Conservation (phyloP, 2,797 vertebrate genomes). For the Poeciliopsis gracilis region DNA sequence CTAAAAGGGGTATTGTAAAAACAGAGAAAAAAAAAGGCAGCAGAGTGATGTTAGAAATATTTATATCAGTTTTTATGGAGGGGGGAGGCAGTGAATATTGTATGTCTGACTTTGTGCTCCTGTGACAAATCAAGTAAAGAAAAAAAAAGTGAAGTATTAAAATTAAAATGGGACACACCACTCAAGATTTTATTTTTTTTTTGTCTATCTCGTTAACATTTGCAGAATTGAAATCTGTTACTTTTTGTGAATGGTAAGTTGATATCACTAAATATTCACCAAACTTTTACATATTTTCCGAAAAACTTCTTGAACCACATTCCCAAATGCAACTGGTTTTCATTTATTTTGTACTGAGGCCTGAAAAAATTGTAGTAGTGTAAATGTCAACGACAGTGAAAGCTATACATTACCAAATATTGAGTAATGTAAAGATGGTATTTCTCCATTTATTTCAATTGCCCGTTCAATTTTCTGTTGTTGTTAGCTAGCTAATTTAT, state of each 20-base stretch:
- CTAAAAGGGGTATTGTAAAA: conserved; percentile 56
- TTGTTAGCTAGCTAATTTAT: not conserved
- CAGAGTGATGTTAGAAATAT: conserved; percentile 64
- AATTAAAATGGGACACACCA: conserved; percentile 65
- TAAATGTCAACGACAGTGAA: conserved; percentile 6
- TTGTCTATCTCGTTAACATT: conserved; percentile 30
- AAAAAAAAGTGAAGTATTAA: conserved; percentile 40
- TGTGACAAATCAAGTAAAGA: conserved; percentile 53
- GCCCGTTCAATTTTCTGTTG: not conserved
- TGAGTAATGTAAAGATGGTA: not conserved
- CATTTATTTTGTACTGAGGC: conserved; percentile 13
- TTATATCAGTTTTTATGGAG: conserved; percentile 69
- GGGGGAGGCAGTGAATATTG: conserved; percentile 4
- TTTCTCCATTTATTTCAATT: not conserved
- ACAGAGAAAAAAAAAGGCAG: conserved; percentile 23
- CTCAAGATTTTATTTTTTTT: conserved; percentile 33
- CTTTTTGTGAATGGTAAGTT: conserved; percentile 23
- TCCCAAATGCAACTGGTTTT: conserved; percentile 14
- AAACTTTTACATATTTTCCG: conserved; percentile 24
- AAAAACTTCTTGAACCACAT: conserved; percentile 9
- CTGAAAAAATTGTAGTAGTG: not conserved
- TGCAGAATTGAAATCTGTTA: conserved; percentile 44
- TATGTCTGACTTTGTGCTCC: conserved; percentile 40
- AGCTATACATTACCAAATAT: not conserved
- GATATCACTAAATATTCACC: conserved; percentile 25